These are phyloP conservation scores for Montipora sp. DNA, from an alignment of 64 coral and sea anemone genomes.

Conservation along the genomic window DNA sequence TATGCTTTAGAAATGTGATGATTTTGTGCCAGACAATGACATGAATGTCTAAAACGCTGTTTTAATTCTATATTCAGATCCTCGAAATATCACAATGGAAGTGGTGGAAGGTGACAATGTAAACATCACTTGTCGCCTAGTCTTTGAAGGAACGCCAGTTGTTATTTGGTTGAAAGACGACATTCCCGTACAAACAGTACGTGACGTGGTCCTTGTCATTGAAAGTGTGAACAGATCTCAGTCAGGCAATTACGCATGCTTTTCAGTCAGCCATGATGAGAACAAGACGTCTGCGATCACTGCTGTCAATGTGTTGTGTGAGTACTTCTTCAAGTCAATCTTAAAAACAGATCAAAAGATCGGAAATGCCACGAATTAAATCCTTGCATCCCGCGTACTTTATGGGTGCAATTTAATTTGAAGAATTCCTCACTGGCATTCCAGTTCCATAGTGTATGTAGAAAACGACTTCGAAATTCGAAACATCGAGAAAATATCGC, in stretches of 20 bases:
- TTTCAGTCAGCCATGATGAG: neutral
- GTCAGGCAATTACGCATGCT: constrained; percentile 9
- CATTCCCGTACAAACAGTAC: neutral
- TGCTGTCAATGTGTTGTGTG: constrained; percentile 20
- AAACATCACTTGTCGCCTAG: constrained; percentile 12
- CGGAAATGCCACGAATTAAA: too few species aligned
- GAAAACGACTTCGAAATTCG: too few species aligned
- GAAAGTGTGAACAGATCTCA: constrained; percentile 3
- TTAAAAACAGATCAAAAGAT: too few species aligned
- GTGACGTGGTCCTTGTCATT: neutral
- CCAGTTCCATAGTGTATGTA: too few species aligned
- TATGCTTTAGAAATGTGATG: too few species aligned
- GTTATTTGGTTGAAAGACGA: neutral
- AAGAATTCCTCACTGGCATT: too few species aligned
- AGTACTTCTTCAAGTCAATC: neutral
- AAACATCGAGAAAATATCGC: too few species aligned
- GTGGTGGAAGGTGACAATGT: neutral
- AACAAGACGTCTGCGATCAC: neutral
- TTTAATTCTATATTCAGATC: neutral
- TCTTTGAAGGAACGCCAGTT: neutral
- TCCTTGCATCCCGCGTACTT: too few species aligned
- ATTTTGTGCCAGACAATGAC: too few species aligned
- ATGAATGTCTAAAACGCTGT: neutral
- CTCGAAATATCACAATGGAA: neutral
- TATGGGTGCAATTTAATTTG: too few species aligned